Evolutionary conservation across 2,113 vertebrate genomes (phyloP).

Genomic region (Sprattus sprattus): DNA sequence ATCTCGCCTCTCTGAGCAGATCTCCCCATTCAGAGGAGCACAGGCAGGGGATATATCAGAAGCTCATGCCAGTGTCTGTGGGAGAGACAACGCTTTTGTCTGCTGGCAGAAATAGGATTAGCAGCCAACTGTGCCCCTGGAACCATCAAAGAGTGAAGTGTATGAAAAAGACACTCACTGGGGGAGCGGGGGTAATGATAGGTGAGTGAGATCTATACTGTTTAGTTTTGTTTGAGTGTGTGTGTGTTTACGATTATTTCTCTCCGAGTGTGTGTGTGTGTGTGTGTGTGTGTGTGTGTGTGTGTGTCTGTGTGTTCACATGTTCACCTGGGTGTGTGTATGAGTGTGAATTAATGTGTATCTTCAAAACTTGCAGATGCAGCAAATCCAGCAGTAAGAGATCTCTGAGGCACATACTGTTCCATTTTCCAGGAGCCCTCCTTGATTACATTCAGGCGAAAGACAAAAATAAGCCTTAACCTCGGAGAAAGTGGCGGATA

Average conservation of each 20-base stretch:
- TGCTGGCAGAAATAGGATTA: slow-evolving; percentile 27
- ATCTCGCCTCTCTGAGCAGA: slow-evolving; percentile 32
- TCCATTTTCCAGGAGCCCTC: neutral
- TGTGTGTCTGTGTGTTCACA: neutral
- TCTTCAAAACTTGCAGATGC: neutral
- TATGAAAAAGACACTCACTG: neutral
- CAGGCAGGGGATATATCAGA: slow-evolving; percentile 9
- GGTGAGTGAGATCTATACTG: neutral
- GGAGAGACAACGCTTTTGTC: slow-evolving; percentile 38
- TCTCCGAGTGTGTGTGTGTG: neutral
- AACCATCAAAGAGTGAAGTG: slow-evolving; percentile 17
- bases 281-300: neutral
- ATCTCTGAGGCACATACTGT: neutral
- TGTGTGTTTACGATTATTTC: no score
- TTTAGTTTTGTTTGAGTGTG: neutral
- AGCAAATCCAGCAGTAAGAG: neutral
- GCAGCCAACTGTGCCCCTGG: slow-evolving; percentile 22
- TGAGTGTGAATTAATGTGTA: neutral
- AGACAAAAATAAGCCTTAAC: neutral
- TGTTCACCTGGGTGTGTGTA: neutral
- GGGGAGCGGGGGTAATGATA: slow-evolving; percentile 9
- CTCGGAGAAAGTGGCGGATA: neutral
- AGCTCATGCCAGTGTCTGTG: slow-evolving; percentile 23
- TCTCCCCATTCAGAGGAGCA: neutral
- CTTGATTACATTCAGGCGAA: neutral